Evolutionary conservation across 1,140 invertebrate species (phyloP), one percentile per base, ranked within the genome.

Genomic region (Phortica variegata): DNA sequence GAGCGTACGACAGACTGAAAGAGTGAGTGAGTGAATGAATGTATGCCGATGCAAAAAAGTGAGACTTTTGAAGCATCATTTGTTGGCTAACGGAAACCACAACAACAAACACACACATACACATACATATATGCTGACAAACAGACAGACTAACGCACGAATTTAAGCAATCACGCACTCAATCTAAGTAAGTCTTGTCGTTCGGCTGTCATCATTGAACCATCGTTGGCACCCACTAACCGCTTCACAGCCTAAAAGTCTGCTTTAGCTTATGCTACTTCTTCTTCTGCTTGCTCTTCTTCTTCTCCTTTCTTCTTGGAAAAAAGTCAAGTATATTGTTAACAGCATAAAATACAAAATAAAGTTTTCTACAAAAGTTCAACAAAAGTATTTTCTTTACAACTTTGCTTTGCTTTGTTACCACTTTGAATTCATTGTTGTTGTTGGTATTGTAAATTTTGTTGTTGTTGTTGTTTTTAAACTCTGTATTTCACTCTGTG

Each of bases 341-440:
- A 68, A 68, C 63, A 68, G 63, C 65, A 68, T 68, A 68, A 68
- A 63, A 68, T 60, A 68, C 63, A 68, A 68, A 68, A 68, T 68
- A 68, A 68, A 68, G 63, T 68, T 68, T 68, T 68, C 63, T 68
- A 63, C 60, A 60, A 68, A 68, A 68, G 63, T 68, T 68, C 68
- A 65, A 68, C 63, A 68, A 68, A 68, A 68, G 63, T 68, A 68
- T 68, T 68, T 26, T n/a, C n/a, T 10, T 68, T 58, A 59, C 63
- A 68, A 68, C 65, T 68, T 61, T 12, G 7, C 18, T 13, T 4
- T 10, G 4, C n/a, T 4, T 13, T 16, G 7, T 44, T 7, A 6
- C 41, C 50, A 32, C 16, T 34, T 66, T 60, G 60, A 63, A 56
- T 58, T 51, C 57, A 49, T 68, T 50, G 68, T 60, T 68, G 52